These are phyloP conservation scores for Setophaga coronata DNA, from an alignment of 2,113 vertebrate genomes.

Conservation along the genomic window DNA sequence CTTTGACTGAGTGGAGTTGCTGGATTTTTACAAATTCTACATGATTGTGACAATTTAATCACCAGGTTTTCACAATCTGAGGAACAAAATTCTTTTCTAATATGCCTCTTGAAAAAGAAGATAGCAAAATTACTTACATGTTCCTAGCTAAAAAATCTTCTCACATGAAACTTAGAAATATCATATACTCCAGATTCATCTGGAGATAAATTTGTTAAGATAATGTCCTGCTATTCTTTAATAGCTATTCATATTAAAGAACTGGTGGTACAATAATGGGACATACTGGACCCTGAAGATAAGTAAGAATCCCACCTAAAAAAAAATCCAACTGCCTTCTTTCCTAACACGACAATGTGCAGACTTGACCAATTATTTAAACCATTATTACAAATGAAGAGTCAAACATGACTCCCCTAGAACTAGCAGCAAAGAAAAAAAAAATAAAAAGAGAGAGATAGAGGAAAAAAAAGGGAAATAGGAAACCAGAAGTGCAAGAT, in stretches of 20 bases:
- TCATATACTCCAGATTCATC: not conserved
- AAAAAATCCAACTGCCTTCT: not conserved
- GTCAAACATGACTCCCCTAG: not conserved
- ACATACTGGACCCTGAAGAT: not conserved
- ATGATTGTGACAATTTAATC: not conserved
- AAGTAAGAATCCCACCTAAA: not conserved
- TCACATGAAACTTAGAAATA: not conserved
- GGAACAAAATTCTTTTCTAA: not conserved
- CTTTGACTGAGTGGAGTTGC: not conserved
- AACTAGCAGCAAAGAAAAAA: not conserved
- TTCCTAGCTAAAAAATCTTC: not conserved
- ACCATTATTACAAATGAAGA: not conserved
- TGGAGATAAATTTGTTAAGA: not conserved
- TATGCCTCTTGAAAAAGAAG: not conserved
- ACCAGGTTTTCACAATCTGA: not conserved
- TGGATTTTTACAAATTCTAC: not conserved
- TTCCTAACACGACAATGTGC: not conserved
- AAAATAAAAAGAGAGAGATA: accelerated
- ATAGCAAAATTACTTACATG: not conserved
- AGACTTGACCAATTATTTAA: not conserved
- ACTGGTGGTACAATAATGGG: not conserved
- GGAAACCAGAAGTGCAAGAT: not conserved
- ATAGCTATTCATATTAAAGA: not conserved
- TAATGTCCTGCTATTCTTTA: not conserved
- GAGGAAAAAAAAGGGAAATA: accelerated